Conservation (phyloP, 1,140 invertebrate genomes). For the fruit fly (Drosophila melanogaster) region DNA sequence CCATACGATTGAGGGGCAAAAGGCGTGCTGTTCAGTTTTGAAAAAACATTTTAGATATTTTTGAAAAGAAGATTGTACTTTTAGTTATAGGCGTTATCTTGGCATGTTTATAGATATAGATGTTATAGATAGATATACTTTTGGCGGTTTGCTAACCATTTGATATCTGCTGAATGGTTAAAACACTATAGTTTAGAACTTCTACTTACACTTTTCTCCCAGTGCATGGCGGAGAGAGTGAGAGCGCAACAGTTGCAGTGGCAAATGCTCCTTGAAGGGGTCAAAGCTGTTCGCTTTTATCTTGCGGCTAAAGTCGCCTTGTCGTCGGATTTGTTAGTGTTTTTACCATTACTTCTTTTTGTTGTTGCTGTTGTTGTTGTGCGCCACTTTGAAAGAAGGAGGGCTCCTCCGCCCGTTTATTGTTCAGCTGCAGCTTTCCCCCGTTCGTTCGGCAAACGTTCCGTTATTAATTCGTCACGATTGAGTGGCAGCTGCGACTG, state of each 20-base stretch:
- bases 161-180: not conserved
- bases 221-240: slow-evolving; percentile 8
- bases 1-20: not conserved
- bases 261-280: slow-evolving; percentile 38
- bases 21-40: not conserved
- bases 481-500: slow-evolving; percentile 64
- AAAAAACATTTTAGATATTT: not conserved
- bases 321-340: slow-evolving; percentile 10
- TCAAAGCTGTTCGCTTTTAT: slow-evolving; percentile 33
- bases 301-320: slow-evolving; percentile 7
- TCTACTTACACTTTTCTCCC: not conserved
- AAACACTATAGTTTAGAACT: no score
- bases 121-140: no score
- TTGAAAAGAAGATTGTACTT: no score
- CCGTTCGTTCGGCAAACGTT: slow-evolving; percentile 50
- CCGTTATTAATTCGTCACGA: slow-evolving; percentile 81
- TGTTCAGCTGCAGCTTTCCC: slow-evolving; percentile 49
- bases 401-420: slow-evolving; percentile 11
- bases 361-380: not conserved
- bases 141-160: not conserved
- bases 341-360: not conserved
- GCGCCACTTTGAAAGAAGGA: not conserved
- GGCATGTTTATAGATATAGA: no score
- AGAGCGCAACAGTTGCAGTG: slow-evolving; percentile 14
- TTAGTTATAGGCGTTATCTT: no score